Base-by-base conservation (phyloP, 2,113 vertebrate species). In the Petroica traversi region DNA sequence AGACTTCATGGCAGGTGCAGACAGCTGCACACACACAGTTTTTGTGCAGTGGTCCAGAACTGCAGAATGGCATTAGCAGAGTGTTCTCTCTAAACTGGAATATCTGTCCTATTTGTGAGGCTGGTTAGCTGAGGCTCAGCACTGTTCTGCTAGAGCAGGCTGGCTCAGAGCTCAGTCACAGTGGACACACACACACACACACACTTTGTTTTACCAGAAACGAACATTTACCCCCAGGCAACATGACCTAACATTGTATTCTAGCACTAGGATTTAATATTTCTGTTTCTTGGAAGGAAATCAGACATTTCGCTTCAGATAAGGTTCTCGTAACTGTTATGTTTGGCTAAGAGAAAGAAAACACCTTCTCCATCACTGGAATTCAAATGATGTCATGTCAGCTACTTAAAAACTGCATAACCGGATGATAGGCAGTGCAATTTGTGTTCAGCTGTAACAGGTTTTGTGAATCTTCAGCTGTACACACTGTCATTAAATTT, bases 391-490 rank as follows among this genome's bases (percentile, higher is more conserved):
- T 79, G 76, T 89, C 45, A 11, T 34, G 46, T 48, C 34, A 74
- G 14, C 25, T 85, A 31, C 45, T 75, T 46, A 45, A 76, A 94
- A 80, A 57, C n/a, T 48, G 28, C 40, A 54, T 22, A 17, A 3
- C 3, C 36, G n/a, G 24, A 26, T 78, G 74, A 58, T 26, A 93
- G 64, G 33, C 58, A 59, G 68, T 22, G 10, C 34, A 55, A 72
- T 68, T 88, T 82, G 16, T 45, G 67, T 85, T 83, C 66, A 79
- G 28, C 17, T 85, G 23, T 64, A 54, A 85, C 5, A 79, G 28
- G n/a, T 74, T 87, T 85, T 79, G 25, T 64, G 90, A 78, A 41
- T 72, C n/a, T 92, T 80, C 38, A 78, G n/a, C 43, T 67, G 63
- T 34, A 66, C 29, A 28, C 3, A 12, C 18, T 25, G 23, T 55